Evolutionary conservation across 2,113 vertebrate species (phyloP).

Genomic region (Sapayoa aenigma): DNA sequence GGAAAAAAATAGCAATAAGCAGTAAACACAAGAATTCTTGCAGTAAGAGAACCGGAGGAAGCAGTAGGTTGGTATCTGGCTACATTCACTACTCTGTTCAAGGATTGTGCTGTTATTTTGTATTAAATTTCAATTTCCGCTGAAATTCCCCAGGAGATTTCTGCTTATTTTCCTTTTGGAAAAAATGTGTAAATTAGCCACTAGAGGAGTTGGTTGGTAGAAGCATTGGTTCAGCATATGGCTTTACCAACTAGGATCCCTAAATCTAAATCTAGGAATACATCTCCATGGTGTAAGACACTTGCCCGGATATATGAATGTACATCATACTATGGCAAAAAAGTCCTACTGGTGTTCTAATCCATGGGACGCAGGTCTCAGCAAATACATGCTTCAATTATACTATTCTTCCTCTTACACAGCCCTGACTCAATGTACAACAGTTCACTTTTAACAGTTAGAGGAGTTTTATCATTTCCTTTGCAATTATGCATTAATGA

Average conservation of each 20-base stretch:
- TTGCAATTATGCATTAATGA: neutral
- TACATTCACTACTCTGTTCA: neutral
- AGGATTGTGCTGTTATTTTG: neutral
- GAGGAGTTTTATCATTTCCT: neutral
- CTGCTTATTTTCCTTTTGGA: neutral
- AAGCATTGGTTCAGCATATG: neutral
- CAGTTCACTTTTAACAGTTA: neutral
- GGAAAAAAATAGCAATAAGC: neutral
- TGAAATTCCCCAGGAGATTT: neutral
- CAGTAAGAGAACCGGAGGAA: neutral
- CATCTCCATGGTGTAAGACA: neutral
- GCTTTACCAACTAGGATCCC: neutral
- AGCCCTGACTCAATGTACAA: neutral
- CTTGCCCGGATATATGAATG: neutral
- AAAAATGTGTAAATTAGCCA: neutral
- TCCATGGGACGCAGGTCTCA: neutral
- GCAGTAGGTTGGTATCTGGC: neutral
- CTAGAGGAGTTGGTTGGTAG: neutral
- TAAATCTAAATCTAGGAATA: neutral
- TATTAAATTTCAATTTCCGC: neutral
- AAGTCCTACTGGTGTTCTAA: neutral
- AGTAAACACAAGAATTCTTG: neutral
- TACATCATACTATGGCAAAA: fast-evolving
- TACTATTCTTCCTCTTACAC: neutral
- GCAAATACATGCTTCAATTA: neutral